Evolutionary conservation across 2,888 invertebrate species (phyloP).

Genomic region (Dynastes grantii): DNA sequence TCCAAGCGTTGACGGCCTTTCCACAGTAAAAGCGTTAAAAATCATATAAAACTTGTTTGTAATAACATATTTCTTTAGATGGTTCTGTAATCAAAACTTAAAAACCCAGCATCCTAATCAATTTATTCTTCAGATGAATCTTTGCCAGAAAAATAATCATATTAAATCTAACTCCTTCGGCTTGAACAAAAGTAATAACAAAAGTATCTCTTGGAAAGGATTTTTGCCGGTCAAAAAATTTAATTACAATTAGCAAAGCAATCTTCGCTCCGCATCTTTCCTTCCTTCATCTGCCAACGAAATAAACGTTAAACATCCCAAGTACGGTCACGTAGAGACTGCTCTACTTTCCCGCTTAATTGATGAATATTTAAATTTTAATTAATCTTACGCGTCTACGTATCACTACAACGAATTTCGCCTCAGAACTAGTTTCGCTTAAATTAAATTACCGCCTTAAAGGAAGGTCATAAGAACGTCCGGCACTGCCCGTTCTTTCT

Average conservation of each 20-base stretch:
- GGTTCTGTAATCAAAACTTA: too few species aligned
- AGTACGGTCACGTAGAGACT: not conserved
- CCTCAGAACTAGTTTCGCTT: not conserved
- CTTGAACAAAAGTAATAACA: too few species aligned
- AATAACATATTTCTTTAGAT: too few species aligned
- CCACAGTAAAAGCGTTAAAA: too few species aligned
- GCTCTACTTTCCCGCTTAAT: not conserved
- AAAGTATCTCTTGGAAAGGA: too few species aligned
- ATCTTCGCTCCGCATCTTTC: not conserved
- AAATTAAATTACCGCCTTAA: constrained; percentile 4
- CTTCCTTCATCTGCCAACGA: not conserved
- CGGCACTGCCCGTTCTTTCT: not conserved
- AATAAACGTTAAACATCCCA: not conserved
- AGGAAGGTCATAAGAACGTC: not conserved
- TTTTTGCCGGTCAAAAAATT: not conserved
- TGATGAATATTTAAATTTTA: constrained; percentile 6
- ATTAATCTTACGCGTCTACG: not conserved
- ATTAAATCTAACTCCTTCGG: too few species aligned
- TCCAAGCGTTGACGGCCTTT: too few species aligned
- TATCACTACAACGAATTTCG: not conserved
- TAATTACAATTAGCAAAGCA: not conserved
- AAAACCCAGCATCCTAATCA: too few species aligned
- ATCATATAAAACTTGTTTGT: too few species aligned
- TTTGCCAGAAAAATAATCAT: too few species aligned
- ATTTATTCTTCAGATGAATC: too few species aligned